A percentile compares a stretch with the other conserved stretches of the same genome.
phyloP scores from a whole-genome alignment of 2,888 invertebrate species.

The Oxytorus armatus region DNA sequence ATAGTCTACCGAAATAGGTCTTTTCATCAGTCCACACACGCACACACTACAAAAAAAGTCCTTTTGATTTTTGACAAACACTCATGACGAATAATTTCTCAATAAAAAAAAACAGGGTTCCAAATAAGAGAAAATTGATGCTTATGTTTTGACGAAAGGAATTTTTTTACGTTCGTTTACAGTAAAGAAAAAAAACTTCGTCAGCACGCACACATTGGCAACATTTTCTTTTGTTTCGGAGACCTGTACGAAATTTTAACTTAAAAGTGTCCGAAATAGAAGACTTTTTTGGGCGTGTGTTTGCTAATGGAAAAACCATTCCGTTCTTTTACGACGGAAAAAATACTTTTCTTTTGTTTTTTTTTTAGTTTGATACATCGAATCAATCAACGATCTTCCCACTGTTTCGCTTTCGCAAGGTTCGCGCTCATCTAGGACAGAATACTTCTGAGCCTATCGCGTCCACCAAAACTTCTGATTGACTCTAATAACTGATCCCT shows the following conservation, averaged over 20 bases:
- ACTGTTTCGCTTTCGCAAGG: not conserved
- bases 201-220: too few relatives aligned
- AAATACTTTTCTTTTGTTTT: not conserved
- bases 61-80: too few relatives aligned
- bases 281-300: too few relatives aligned
- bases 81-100: too few relatives aligned
- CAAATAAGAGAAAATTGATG: not conserved
- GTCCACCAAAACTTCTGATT: conserved; percentile 89
- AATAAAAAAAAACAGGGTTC: not conserved
- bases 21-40: too few relatives aligned
- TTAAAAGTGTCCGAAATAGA: too few relatives aligned
- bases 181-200: too few relatives aligned
- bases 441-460: conserved; percentile 78
- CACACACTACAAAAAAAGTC: too few relatives aligned
- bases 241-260: too few relatives aligned
- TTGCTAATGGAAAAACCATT: too few relatives aligned
- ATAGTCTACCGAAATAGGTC: conserved; percentile 6
- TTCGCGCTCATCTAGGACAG: conserved; percentile 42
- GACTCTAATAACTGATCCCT: conserved; percentile 89
- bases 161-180: too few relatives aligned
- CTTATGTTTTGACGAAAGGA: not conserved
- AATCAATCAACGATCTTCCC: conserved; percentile 1
- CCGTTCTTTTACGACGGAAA: too few relatives aligned
- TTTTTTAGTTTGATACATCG: not conserved
- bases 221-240: not conserved